Percentiles rank a stretch among this genome's conserved stretches.
phyloP scores from a whole-genome alignment of 2,113 vertebrate genomes.

The Peromyscus californicus region DNA sequence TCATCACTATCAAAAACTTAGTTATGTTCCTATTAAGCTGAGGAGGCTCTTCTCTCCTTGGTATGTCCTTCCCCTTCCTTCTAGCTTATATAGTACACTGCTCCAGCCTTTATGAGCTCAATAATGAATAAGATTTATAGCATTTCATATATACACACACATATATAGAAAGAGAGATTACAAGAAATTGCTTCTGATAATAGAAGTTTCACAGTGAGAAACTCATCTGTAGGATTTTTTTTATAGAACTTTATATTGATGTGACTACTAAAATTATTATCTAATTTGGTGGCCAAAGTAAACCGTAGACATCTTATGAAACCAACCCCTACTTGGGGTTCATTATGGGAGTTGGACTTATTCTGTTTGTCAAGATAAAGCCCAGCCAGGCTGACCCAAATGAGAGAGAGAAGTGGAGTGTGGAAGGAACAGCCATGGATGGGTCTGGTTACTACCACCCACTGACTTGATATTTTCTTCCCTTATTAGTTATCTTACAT shows the following conservation, averaged over 20 bases:
- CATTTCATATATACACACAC: background rate
- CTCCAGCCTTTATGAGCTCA: constrained; percentile 39
- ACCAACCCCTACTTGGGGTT: background rate
- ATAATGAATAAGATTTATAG: constrained; percentile 59
- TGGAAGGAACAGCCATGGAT: background rate
- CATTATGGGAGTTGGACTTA: background rate
- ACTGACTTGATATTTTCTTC: constrained; percentile 24
- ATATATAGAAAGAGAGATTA: background rate
- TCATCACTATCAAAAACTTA: background rate
- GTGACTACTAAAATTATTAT: background rate
- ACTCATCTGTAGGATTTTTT: constrained; percentile 56
- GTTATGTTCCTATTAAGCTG: background rate
- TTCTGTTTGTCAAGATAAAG: background rate
- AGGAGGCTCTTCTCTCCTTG: background rate
- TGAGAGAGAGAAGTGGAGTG: background rate
- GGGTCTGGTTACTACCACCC: background rate
- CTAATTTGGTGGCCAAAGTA: background rate
- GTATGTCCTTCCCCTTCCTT: background rate
- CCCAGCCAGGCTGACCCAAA: background rate
- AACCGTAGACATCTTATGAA: background rate
- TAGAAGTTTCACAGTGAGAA: constrained; percentile 50
- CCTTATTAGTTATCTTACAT: background rate
- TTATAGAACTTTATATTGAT: constrained; percentile 13
- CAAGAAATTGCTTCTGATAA: constrained; percentile 60
- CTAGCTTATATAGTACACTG: background rate